Percentiles rank a stretch among this genome's conserved stretches.
Conservation (phyloP, 2,888 invertebrate species). For the Trachelus iudaicus region DNA sequence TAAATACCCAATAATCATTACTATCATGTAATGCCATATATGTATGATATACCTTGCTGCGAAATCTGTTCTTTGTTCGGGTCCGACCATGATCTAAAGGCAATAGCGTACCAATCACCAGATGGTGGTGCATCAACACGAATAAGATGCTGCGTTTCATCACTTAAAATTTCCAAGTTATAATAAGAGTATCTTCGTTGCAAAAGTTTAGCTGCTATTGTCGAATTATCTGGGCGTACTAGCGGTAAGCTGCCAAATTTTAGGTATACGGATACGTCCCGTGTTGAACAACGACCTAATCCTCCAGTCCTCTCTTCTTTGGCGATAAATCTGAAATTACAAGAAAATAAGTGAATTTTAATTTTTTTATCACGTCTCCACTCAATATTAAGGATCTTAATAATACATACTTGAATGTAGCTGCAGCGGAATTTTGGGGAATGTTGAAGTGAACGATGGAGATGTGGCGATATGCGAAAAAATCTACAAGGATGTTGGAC, state of each 20-base stretch:
- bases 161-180: constrained; percentile 72
- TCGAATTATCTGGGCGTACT: constrained; percentile 83
- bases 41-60: constrained; percentile 73
- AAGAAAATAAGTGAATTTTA: constrained; percentile 18
- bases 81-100: constrained; percentile 82
- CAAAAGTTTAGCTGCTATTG: constrained; percentile 77
- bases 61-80: constrained; percentile 78
- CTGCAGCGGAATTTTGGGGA: constrained; percentile 67
- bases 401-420: constrained; percentile 63
- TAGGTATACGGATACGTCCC: constrained; percentile 76
- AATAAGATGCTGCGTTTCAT: constrained; percentile 72
- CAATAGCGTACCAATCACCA: constrained; percentile 84
- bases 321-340: constrained; percentile 49
- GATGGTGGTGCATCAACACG: constrained; percentile 75
- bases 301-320: constrained; percentile 67
- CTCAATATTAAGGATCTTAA: not conserved
- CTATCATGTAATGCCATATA: not conserved
- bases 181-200: constrained; percentile 68
- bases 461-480: constrained; percentile 71
- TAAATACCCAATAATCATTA: not conserved
- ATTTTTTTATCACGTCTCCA: not conserved
- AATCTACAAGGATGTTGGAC: constrained; percentile 67
- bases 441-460: constrained; percentile 71
- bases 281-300: constrained; percentile 69
- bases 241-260: constrained; percentile 87